Conservation (phyloP, 1,140 invertebrate genomes). For the Leptinotarsa texana region DNA sequence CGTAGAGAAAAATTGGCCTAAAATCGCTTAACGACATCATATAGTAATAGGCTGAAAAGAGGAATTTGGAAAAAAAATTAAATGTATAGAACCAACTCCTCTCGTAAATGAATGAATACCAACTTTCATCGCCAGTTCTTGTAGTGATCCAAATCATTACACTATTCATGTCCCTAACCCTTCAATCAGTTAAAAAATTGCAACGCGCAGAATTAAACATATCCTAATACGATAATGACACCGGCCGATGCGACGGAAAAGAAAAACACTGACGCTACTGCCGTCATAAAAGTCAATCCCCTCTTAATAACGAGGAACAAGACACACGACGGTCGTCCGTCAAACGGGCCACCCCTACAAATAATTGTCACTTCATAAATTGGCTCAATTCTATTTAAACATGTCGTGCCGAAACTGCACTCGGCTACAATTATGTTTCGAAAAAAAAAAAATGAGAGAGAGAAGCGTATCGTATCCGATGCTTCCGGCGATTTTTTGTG, state of each 20-base stretch:
- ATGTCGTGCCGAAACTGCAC: slow-evolving; percentile 36
- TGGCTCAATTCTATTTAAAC: slow-evolving; percentile 50
- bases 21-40: too few relatives aligned
- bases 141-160: too few relatives aligned
- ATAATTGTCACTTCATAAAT: slow-evolving; percentile 51
- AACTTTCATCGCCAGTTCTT: too few relatives aligned
- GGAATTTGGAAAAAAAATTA: too few relatives aligned
- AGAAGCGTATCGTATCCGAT: background rate
- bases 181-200: background rate
- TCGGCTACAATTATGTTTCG: slow-evolving; percentile 34
- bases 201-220: background rate
- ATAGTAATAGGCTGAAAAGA: too few relatives aligned
- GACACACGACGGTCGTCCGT: slow-evolving; percentile 33
- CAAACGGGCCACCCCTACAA: slow-evolving; percentile 24
- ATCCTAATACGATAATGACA: slow-evolving; percentile 13
- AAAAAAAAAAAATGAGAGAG: slow-evolving; percentile 12
- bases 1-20: too few relatives aligned
- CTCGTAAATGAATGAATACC: too few relatives aligned
- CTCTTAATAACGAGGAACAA: slow-evolving; percentile 25
- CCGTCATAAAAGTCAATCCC: slow-evolving; percentile 29
- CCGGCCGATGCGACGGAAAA: background rate
- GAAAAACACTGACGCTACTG: slow-evolving; percentile 9
- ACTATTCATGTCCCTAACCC: background rate
- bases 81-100: too few relatives aligned
- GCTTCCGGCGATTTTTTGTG: background rate